These are phyloP conservation scores for Nomada ruficornis DNA, from an alignment of 2,888 invertebrate genomes.

Conservation along the genomic window DNA sequence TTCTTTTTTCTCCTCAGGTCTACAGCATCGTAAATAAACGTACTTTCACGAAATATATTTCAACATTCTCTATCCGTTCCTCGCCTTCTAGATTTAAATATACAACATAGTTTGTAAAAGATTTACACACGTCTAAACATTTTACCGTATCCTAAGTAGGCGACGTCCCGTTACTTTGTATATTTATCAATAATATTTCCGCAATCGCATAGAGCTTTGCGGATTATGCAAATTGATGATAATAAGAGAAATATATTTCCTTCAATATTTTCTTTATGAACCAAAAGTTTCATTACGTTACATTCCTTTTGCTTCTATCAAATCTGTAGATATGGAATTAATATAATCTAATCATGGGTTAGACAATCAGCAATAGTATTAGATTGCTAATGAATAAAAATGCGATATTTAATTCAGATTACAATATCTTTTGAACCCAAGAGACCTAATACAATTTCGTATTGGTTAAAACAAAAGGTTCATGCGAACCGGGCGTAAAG, in stretches of 20 bases:
- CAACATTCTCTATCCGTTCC: background rate
- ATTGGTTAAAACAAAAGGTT: background rate
- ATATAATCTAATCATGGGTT: too few relatives aligned
- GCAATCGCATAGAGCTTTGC: background rate
- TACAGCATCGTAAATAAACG: background rate
- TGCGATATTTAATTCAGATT: background rate
- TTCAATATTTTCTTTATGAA: background rate
- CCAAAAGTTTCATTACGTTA: background rate
- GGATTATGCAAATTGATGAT: background rate
- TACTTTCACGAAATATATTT: slow-evolving; percentile 1
- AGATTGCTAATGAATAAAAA: background rate
- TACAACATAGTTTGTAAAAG: background rate
- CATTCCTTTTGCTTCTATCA: too few relatives aligned
- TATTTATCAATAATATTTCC: background rate
- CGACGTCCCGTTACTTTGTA: background rate
- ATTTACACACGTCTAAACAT: too few relatives aligned
- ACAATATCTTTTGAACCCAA: background rate
- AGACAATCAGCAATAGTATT: background rate
- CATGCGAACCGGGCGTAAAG: slow-evolving; percentile 23
- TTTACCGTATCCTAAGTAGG: background rate
- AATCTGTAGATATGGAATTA: too few relatives aligned
- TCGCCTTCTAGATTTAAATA: background rate
- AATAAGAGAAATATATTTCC: background rate
- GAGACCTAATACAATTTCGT: background rate
- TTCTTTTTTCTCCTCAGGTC: slow-evolving; percentile 32